Conservation (phyloP, 1,140 invertebrate species). For the Drosophila sturtevanti region DNA sequence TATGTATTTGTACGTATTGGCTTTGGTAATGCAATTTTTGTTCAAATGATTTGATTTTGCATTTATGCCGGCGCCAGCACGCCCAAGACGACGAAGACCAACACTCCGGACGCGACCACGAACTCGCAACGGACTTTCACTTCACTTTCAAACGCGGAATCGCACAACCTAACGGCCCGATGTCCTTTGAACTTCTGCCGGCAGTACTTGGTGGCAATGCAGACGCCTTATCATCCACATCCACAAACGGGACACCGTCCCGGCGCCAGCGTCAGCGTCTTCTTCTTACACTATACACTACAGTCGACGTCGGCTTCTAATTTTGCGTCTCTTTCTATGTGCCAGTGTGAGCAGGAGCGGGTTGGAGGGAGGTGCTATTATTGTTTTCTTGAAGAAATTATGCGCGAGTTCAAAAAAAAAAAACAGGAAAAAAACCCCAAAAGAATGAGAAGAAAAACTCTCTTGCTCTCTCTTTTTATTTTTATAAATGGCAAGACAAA, state of each 20-base stretch:
- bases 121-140: constrained; percentile 18
- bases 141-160: constrained; percentile 33
- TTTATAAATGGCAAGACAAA: constrained; percentile 23
- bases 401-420: constrained; percentile 46
- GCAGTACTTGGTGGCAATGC: constrained; percentile 22
- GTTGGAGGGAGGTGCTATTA: constrained; percentile 48
- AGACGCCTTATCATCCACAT: constrained; percentile 73
- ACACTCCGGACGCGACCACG: not conserved
- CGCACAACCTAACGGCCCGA: constrained; percentile 70
- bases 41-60: constrained; percentile 1
- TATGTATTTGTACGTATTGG: not conserved
- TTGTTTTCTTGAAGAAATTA: constrained; percentile 75
- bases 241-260: constrained; percentile 67
- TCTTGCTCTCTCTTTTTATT: constrained; percentile 44
- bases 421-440: constrained; percentile 53
- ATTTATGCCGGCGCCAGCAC: constrained; percentile 9
- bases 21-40: not conserved
- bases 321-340: constrained; percentile 62
- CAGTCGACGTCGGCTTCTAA: constrained; percentile 42
- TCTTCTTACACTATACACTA: constrained; percentile 57
- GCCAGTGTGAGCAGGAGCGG: constrained; percentile 5
- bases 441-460: constrained; percentile 53
- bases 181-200: constrained; percentile 80
- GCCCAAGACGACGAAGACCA: not conserved
- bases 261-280: constrained; percentile 51